Evolutionary conservation across 37 sponge, comb jelly and placozoan species (phyloP).

Genomic region (Bolinopsis microptera): DNA sequence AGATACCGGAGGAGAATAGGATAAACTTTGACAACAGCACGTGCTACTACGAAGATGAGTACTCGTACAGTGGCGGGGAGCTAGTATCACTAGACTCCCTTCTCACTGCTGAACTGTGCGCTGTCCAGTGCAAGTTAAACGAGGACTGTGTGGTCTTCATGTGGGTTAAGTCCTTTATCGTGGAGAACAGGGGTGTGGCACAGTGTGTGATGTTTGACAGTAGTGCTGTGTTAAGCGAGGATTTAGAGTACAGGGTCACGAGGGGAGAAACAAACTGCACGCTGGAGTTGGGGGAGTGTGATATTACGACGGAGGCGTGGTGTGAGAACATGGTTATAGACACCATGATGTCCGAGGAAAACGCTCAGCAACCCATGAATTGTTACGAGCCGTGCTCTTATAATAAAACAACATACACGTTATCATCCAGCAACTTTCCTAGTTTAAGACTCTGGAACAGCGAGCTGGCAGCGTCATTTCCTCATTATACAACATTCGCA

Average conservation of each 20-base stretch:
- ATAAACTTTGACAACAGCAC: neutral
- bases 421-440: neutral
- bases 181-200: neutral
- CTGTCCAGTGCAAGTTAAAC: neutral
- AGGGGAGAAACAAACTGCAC: neutral
- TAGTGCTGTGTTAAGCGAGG: neutral
- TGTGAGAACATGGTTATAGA: conserved; percentile 19
- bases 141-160: neutral
- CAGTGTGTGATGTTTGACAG: neutral
- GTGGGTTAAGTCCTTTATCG: neutral
- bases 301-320: neutral
- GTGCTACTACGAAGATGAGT: neutral
- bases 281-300: neutral
- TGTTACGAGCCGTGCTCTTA: conserved; percentile 32
- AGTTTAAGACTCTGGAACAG: neutral
- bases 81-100: neutral
- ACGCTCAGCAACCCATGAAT: neutral
- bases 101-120: neutral
- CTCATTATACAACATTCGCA: neutral
- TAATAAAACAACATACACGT: neutral
- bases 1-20: neutral
- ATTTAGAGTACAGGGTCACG: neutral
- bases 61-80: neutral
- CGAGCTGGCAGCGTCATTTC: neutral
- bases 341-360: neutral